A percentile compares a stretch with the other conserved stretches of the same genome.
Evolutionary conservation across 2,797 vertebrate genomes (phyloP).

Genomic region (Tachyglossus aculeatus): DNA sequence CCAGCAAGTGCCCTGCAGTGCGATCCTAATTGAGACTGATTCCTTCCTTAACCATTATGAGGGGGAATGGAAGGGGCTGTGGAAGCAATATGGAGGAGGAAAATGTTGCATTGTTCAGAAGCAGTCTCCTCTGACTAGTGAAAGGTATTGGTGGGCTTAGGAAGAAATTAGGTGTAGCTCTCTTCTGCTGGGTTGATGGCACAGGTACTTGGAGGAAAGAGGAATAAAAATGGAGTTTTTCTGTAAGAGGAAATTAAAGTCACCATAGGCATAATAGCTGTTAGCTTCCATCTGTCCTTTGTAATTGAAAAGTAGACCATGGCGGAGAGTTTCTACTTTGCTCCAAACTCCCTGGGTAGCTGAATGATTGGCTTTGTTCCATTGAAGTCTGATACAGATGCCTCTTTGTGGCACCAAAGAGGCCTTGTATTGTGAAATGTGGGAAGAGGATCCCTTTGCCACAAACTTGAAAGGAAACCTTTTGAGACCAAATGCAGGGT

Average conservation of each 20-base stretch:
- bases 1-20: no score
- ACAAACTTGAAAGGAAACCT: neutral
- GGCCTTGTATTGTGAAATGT: neutral
- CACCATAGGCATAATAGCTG: neutral
- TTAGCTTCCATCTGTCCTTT: neutral
- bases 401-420: neutral
- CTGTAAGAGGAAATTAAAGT: neutral
- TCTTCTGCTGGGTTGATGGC: neutral
- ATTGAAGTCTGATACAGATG: neutral
- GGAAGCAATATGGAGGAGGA: no score
- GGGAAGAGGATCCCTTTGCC: neutral
- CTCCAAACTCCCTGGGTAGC: neutral
- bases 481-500: neutral
- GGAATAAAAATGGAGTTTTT: neutral
- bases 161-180: neutral
- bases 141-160: neutral
- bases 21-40: no score
- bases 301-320: neutral
- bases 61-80: neutral
- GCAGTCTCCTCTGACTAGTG: neutral
- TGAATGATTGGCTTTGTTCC: neutral
- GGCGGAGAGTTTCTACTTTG: neutral
- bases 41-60: neutral
- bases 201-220: neutral
- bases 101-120: no score